Evolutionary conservation across 1,140 invertebrate species (phyloP).

Genomic region (Hetaerina americana): DNA sequence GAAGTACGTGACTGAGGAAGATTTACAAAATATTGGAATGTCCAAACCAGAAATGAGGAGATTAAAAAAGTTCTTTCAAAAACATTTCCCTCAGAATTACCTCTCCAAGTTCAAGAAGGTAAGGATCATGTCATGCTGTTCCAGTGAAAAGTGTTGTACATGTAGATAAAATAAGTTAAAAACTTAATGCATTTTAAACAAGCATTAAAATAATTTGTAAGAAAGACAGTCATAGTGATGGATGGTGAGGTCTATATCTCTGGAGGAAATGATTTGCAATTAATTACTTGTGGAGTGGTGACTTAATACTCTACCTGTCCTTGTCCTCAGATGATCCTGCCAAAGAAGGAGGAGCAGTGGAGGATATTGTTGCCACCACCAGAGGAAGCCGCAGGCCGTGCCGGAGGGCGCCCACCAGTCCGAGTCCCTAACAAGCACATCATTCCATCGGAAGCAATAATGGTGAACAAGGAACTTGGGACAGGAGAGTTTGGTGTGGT

Average conservation of each 20-base stretch:
- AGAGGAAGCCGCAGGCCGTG: slow-evolving; percentile 28
- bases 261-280: no score
- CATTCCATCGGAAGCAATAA: slow-evolving; percentile 85
- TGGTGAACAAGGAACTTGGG: slow-evolving; percentile 87
- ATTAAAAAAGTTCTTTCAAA: slow-evolving; percentile 84
- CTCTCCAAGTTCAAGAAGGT: slow-evolving; percentile 76
- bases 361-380: slow-evolving; percentile 22
- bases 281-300: no score
- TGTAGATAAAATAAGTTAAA: no score
- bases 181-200: neutral
- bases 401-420: slow-evolving; percentile 24
- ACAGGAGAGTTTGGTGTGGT: slow-evolving; percentile 95
- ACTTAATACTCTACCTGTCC: neutral
- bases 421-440: slow-evolving; percentile 83
- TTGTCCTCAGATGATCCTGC: slow-evolving; percentile 26
- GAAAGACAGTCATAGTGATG: no score
- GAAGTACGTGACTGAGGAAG: slow-evolving; percentile 92
- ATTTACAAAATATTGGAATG: slow-evolving; percentile 83
- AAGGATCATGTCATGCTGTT: no score
- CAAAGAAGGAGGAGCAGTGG: slow-evolving; percentile 27
- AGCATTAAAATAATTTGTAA: neutral
- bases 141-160: no score
- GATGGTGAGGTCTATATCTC: no score
- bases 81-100: slow-evolving; percentile 85
- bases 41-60: slow-evolving; percentile 89